A percentile compares a stretch with the other conserved stretches of the same genome.
These are phyloP conservation scores for Malthinus seriepunctatus DNA, from an alignment of 2,888 invertebrate genomes.

Conservation along the genomic window DNA sequence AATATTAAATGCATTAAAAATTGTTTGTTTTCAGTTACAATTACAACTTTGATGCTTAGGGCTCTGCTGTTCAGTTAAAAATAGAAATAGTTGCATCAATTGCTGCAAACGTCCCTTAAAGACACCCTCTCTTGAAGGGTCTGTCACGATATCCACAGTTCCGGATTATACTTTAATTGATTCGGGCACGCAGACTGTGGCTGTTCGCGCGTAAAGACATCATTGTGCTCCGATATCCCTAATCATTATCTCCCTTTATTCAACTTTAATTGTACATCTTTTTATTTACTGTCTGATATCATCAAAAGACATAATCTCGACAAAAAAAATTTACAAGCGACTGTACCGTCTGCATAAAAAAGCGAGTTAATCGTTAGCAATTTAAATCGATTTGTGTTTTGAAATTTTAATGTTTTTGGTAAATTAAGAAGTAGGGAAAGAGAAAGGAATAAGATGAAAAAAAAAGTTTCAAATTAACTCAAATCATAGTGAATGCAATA, in stretches of 20 bases:
- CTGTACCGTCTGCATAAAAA: too few relatives aligned
- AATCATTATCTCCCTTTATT: conserved; percentile 54
- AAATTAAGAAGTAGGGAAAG: too few relatives aligned
- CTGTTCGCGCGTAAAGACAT: conserved; percentile 53
- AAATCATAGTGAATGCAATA: conserved; percentile 40
- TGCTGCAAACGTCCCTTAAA: conserved; percentile 19
- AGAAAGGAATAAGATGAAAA: background rate
- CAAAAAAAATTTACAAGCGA: background rate
- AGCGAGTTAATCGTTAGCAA: too few relatives aligned
- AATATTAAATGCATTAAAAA: background rate
- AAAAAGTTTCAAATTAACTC: conserved; percentile 23
- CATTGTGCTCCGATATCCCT: conserved; percentile 54
- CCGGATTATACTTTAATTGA: conserved; percentile 66
- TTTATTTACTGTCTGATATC: conserved; percentile 41
- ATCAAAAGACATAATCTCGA: conserved; percentile 1
- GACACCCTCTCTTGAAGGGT: conserved; percentile 24
- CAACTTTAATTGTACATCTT: conserved; percentile 52
- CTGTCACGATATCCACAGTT: conserved; percentile 51
- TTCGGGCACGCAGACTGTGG: conserved; percentile 57
- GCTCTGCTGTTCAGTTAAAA: background rate
- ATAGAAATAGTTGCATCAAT: background rate
- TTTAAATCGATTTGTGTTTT: too few relatives aligned
- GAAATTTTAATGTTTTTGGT: too few relatives aligned
- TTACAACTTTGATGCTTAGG: background rate
- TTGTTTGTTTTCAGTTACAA: background rate